phyloP scores from a whole-genome alignment of 2,888 invertebrate genomes.

The Mesorhabditis sp. region DNA sequence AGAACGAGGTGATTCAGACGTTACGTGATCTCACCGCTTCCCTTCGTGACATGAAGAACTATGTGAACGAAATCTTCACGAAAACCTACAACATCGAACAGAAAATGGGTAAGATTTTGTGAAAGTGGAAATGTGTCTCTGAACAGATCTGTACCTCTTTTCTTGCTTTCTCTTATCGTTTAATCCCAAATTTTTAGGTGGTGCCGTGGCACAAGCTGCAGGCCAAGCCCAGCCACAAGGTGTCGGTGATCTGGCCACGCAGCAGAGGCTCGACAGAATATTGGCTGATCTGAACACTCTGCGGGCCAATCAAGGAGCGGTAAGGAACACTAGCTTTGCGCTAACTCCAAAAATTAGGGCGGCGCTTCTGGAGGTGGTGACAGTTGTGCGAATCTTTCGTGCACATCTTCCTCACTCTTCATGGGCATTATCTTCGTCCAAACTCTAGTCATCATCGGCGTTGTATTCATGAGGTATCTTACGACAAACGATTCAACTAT shows the following conservation, averaged over 20 bases:
- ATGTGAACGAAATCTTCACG: conserved; percentile 57
- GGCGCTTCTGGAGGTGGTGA: conserved; percentile 11
- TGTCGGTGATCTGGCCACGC: conserved; percentile 18
- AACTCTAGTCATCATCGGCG: conserved; percentile 40
- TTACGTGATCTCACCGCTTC: conserved; percentile 78
- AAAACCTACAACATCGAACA: conserved; percentile 53
- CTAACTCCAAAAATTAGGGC: not conserved
- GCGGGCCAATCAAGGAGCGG: conserved; percentile 23
- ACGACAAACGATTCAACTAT: not conserved
- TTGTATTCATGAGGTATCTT: conserved; percentile 45
- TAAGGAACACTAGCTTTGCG: not conserved
- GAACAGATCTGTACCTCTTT: not conserved
- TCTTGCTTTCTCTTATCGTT: not conserved
- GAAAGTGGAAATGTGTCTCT: conserved; percentile 10
- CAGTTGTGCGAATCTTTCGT: conserved; percentile 30
- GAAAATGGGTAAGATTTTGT: conserved; percentile 23
- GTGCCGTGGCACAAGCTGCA: not conserved
- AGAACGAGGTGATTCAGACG: conserved; percentile 78
- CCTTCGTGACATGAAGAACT: conserved; percentile 72
- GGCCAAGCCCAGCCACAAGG: not conserved
- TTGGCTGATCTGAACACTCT: conserved; percentile 34
- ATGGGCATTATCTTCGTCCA: conserved; percentile 43
- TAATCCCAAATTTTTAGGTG: not conserved
- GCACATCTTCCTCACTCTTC: conserved; percentile 44
- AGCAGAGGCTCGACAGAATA: conserved; percentile 33